Evolutionary conservation across 2,888 invertebrate species (phyloP).

Genomic region (Sclerodermus sp.): DNA sequence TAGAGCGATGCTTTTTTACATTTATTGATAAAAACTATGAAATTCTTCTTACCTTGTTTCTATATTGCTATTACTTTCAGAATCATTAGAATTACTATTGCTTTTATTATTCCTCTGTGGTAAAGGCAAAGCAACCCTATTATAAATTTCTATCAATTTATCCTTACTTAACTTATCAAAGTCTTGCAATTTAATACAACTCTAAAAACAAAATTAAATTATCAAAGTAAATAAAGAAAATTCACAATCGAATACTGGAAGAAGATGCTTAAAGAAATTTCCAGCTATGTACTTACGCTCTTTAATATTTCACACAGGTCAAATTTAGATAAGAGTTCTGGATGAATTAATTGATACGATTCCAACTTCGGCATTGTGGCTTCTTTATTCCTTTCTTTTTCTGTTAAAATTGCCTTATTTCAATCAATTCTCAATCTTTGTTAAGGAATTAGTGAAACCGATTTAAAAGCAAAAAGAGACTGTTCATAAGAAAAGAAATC

Average conservation of each 20-base stretch:
- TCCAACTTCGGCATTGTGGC: slow-evolving; percentile 15
- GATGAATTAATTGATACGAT: slow-evolving; percentile 30
- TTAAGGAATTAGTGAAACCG: too few species aligned
- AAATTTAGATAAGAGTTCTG: slow-evolving; percentile 42
- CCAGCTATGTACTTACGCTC: slow-evolving; percentile 34
- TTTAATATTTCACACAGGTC: slow-evolving; percentile 39
- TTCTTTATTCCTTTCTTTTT: neutral
- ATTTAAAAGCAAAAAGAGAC: too few species aligned
- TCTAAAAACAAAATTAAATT: slow-evolving; percentile 27
- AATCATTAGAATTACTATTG: slow-evolving; percentile 9
- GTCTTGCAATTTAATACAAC: slow-evolving; percentile 39
- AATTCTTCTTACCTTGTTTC: too few species aligned
- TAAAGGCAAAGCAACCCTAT: slow-evolving; percentile 43
- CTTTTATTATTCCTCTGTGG: slow-evolving; percentile 36
- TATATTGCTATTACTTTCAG: slow-evolving; percentile 19
- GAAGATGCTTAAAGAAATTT: too few species aligned
- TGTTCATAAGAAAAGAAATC: too few species aligned
- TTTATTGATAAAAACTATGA: too few species aligned
- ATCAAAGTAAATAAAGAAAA: too few species aligned
- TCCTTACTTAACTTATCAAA: slow-evolving; percentile 30
- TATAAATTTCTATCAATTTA: slow-evolving; percentile 44
- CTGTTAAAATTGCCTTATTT: too few species aligned
- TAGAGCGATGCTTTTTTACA: too few species aligned
- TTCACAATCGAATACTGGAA: too few species aligned
- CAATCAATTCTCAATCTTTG: too few species aligned